Evolutionary conservation across 1,140 invertebrate genomes (phyloP).

Genomic region (Diuraphis noxia): DNA sequence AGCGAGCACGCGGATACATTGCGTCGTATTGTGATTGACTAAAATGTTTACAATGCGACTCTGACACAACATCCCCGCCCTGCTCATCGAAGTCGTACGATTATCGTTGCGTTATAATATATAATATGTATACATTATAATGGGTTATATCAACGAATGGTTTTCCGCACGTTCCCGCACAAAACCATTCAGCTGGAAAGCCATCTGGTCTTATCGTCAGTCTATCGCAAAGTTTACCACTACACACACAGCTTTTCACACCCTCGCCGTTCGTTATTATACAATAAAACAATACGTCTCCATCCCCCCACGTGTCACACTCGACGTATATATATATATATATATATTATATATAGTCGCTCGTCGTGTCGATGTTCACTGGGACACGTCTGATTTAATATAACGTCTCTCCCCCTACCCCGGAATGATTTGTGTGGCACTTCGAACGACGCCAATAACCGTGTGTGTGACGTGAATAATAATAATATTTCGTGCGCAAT

Average conservation of each 20-base stretch:
- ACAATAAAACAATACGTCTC: not conserved
- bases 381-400: not conserved
- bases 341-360: too few relatives aligned
- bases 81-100: not conserved
- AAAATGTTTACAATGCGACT: not conserved
- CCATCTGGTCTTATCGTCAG: conserved; percentile 32
- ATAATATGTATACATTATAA: too few relatives aligned
- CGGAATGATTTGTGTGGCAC: not conserved
- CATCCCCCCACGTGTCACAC: not conserved
- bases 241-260: conserved; percentile 10
- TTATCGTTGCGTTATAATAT: not conserved
- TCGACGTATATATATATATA: too few relatives aligned
- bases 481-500: not conserved
- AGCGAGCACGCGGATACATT: not conserved
- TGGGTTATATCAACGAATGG: not conserved
- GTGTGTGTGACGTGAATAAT: not conserved
- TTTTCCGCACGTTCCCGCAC: not conserved
- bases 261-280: not conserved
- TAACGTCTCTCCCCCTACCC: too few relatives aligned
- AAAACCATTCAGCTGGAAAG: conserved; percentile 36
- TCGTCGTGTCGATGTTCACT: not conserved
- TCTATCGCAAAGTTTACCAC: not conserved
- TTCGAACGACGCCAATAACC: not conserved
- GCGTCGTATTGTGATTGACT: not conserved
- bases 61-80: not conserved